Evolutionary conservation across 2,888 invertebrate genomes (phyloP), one percentile per base, ranked within the genome.

Genomic region (Poecilus cupreus): DNA sequence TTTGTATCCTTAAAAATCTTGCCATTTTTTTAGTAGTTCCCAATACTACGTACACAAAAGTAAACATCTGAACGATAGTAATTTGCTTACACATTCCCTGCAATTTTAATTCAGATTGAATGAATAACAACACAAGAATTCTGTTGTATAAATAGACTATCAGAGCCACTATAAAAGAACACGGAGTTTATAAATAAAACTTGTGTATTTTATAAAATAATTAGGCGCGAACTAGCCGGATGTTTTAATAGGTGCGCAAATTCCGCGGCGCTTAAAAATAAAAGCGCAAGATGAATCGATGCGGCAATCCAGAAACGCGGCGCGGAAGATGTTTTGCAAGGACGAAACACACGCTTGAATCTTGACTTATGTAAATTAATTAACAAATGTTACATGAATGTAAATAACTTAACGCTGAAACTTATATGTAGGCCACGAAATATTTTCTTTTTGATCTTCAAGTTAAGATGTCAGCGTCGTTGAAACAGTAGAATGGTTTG

Each of bases 151-250:
- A 51, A 51, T 18, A 18, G 11, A 13, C 11, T 18, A 4, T 18
- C 18, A 51, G 4, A 32, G 51, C 8, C 18, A 13, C 51, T 51
- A 51, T 51, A 51, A 51, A 51, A 51, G 51, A 16, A 1, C 2
- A 51, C 18, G 2, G 4, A 0, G 13, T 51, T 32, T 32, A 18
- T 51, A 51, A 51, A 51, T 51, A 51, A 2, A 51, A 51, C 51
- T 18, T 51, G 51, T 51, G 18, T 51, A 51, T 51, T 51, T 51
- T 51, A 18, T 18, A 51, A 51, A 51, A 51, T 51, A 51, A 51
- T 51, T 51, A 51, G 51, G 51, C 51, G 16, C 18, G 51, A 18
- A 51, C 8, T 18, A 0, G 13, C 51, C 51, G 51, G 46, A 46
- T 51, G 51, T 51, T 51, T 13, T 18, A 51, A 32, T 32, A 32